Conservation (phyloP, 2,888 invertebrate genomes). For the Sericinus montela region DNA sequence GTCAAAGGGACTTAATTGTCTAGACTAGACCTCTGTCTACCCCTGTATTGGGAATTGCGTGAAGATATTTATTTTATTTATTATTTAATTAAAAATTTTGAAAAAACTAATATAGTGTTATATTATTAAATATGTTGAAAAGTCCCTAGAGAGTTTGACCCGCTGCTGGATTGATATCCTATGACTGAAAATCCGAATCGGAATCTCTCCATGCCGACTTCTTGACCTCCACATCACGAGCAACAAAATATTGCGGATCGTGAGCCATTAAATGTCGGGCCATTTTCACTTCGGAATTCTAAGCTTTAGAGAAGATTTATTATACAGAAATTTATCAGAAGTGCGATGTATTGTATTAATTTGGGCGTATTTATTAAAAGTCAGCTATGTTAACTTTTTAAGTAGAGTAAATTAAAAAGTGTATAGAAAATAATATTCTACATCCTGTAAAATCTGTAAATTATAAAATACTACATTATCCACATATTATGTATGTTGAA, state of each 20-base stretch:
- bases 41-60: too few relatives aligned
- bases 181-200: constrained; percentile 46
- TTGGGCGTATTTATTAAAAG: too few relatives aligned
- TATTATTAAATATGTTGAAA: background rate
- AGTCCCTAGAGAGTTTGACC: constrained; percentile 60
- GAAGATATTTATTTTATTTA: too few relatives aligned
- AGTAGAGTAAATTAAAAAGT: too few relatives aligned
- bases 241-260: constrained; percentile 46
- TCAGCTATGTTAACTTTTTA: too few relatives aligned
- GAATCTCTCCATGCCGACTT: constrained; percentile 47
- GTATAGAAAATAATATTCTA: too few relatives aligned
- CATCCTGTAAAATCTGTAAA: too few relatives aligned
- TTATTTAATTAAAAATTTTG: too few relatives aligned
- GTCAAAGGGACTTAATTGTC: too few relatives aligned
- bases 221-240: constrained; percentile 62
- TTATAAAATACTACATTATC: too few relatives aligned
- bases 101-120: background rate
- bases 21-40: too few relatives aligned
- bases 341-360: background rate
- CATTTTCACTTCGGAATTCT: constrained; percentile 28
- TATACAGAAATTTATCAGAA: background rate
- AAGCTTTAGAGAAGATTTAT: constrained; percentile 26
- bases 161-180: constrained; percentile 54
- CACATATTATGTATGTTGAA: too few relatives aligned
- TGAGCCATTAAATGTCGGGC: constrained; percentile 20